phyloP scores from a whole-genome alignment of 2,113 vertebrate species.

The Odobenus rosmarus region DNA sequence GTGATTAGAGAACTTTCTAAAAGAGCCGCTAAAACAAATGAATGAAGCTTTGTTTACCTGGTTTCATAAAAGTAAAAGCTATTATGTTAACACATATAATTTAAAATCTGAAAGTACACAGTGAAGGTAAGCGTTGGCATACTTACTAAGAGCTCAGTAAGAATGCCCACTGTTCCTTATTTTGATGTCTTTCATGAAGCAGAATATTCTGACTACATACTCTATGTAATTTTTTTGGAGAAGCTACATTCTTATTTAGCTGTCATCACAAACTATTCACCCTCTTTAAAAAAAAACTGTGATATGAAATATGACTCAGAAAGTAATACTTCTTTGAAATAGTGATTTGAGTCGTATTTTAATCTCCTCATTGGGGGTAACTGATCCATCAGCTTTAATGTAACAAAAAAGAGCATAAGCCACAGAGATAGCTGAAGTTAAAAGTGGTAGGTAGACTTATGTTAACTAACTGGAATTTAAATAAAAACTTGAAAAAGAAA shows the following conservation, averaged over 20 bases:
- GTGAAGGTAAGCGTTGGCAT: neutral
- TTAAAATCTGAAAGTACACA: neutral
- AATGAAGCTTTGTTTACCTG: constrained; percentile 35
- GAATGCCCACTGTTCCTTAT: neutral
- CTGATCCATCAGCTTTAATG: neutral
- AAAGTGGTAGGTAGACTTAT: neutral
- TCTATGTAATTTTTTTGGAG: neutral
- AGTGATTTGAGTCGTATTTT: neutral
- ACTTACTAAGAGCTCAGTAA: neutral
- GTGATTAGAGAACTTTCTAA: constrained; percentile 31
- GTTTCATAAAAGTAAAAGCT: constrained; percentile 30
- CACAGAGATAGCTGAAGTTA: neutral
- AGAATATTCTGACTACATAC: neutral
- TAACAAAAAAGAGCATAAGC: neutral
- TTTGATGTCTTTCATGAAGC: neutral
- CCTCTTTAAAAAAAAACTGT: neutral
- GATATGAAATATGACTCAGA: neutral
- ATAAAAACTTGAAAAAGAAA: neutral
- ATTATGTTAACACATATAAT: neutral
- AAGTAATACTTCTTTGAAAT: neutral
- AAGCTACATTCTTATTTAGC: neutral
- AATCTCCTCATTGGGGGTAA: neutral
- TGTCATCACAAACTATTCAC: neutral
- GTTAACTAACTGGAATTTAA: neutral
- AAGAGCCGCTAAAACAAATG: constrained; percentile 23